Percentiles rank a stretch among this genome's conserved stretches.
Evolutionary conservation across 2,113 vertebrate genomes (phyloP).

Genomic region (Xiphias gladius): DNA sequence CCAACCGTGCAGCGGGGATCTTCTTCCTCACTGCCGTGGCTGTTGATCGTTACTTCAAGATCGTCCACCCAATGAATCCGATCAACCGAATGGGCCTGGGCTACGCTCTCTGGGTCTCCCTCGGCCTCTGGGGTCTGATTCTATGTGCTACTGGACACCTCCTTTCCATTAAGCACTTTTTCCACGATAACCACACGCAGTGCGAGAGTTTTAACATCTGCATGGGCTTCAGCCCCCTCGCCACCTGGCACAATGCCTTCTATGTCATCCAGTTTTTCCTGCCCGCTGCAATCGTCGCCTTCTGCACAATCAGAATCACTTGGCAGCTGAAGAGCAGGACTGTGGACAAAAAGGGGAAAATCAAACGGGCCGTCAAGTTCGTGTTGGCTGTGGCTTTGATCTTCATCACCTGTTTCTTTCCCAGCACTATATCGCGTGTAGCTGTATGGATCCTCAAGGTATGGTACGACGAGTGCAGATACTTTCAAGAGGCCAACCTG

Average conservation of each 20-base stretch:
- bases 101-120: conserved; percentile 78
- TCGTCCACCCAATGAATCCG: conserved; percentile 78
- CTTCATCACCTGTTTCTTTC: conserved; percentile 85
- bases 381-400: conserved; percentile 82
- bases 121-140: conserved; percentile 80
- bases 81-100: conserved; percentile 79
- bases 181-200: conserved; percentile 64
- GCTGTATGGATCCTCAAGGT: conserved; percentile 82
- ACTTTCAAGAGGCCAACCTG: conserved; percentile 79
- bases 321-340: conserved; percentile 82
- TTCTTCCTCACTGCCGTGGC: conserved; percentile 87
- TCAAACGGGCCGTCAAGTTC: conserved; percentile 84
- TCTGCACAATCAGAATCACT: conserved; percentile 82
- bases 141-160: conserved; percentile 81
- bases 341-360: conserved; percentile 78
- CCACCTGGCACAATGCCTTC: conserved; percentile 85
- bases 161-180: conserved; percentile 74
- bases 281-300: conserved; percentile 79
- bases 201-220: conserved; percentile 89
- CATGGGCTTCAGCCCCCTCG: conserved; percentile 71
- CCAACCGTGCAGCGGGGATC: conserved; percentile 83
- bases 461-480: conserved; percentile 76
- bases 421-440: conserved; percentile 82
- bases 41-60: conserved; percentile 85
- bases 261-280: conserved; percentile 82